phyloP scores from a whole-genome alignment of 2,113 vertebrate genomes.

The Solea solea region DNA sequence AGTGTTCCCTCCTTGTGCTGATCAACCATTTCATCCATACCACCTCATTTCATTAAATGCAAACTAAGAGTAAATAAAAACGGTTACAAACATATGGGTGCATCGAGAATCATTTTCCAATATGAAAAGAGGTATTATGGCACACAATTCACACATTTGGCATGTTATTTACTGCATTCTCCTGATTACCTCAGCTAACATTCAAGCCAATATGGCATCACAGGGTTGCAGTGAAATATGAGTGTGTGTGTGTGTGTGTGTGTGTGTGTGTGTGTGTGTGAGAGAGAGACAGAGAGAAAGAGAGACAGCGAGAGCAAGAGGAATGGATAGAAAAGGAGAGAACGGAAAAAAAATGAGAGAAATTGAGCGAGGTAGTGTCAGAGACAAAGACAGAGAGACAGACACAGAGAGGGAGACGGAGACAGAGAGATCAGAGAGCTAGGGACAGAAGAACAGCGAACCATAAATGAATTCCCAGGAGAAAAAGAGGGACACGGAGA shows the following conservation, averaged over 20 bases:
- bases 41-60: no score
- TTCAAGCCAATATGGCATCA: conserved; percentile 34
- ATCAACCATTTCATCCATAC: no score
- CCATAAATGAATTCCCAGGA: conserved; percentile 75
- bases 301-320: not conserved
- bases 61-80: no score
- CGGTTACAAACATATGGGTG: no score
- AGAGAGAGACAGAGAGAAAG: not conserved
- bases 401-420: conserved; percentile 47
- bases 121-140: no score
- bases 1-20: no score
- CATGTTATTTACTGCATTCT: not conserved
- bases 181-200: conserved; percentile 20
- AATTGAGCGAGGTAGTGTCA: conserved; percentile 26
- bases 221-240: conserved; percentile 15
- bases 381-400: conserved; percentile 70
- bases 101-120: no score
- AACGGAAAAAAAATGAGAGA: conserved; percentile 13
- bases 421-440: conserved; percentile 70
- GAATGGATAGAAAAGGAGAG: conserved; percentile 3
- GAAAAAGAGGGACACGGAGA: conserved; percentile 73
- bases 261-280: not conserved
- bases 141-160: not conserved
- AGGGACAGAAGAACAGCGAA: conserved; percentile 62
- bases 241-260: conserved; percentile 7